A percentile compares a stretch with the other conserved stretches of the same genome.
Evolutionary conservation across 2,888 invertebrate species (phyloP).

Genomic region (Neoaliturus tenellus): DNA sequence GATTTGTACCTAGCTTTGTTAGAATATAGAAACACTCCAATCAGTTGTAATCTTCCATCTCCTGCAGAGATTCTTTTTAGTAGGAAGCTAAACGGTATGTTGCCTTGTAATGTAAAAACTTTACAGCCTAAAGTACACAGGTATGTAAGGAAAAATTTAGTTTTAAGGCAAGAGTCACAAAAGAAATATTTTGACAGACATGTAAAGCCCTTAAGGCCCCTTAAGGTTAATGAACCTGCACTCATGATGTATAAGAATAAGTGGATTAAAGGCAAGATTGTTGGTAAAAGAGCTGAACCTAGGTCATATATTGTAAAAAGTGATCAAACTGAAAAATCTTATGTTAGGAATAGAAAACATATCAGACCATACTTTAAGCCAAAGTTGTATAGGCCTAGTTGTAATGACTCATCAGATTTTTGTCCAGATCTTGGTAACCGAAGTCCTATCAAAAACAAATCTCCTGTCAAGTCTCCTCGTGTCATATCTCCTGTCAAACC

Average conservation of each 20-base stretch:
- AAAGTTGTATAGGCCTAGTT: neutral
- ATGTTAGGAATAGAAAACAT: neutral
- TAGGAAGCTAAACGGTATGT: neutral
- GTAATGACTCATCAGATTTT: neutral
- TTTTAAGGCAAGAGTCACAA: neutral
- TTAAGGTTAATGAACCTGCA: neutral
- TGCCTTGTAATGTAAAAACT: neutral
- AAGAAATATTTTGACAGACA: neutral
- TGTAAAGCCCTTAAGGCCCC: neutral
- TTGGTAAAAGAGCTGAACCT: neutral
- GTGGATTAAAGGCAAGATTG: neutral
- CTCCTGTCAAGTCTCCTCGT: no score
- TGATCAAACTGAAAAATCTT: neutral
- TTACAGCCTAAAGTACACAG: neutral
- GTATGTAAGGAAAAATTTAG: neutral
- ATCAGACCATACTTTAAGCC: neutral
- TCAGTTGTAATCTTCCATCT: neutral
- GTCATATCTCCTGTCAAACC: no score
- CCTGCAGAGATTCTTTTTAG: neutral
- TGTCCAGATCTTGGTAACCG: neutral
- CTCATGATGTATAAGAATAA: neutral
- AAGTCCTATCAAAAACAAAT: neutral
- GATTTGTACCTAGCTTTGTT: conserved; percentile 1
- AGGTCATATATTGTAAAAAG: neutral
- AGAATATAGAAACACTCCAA: conserved; percentile 6